These are phyloP conservation scores for Equus przewalskii DNA, from an alignment of 2,113 vertebrate genomes.

Conservation along the genomic window DNA sequence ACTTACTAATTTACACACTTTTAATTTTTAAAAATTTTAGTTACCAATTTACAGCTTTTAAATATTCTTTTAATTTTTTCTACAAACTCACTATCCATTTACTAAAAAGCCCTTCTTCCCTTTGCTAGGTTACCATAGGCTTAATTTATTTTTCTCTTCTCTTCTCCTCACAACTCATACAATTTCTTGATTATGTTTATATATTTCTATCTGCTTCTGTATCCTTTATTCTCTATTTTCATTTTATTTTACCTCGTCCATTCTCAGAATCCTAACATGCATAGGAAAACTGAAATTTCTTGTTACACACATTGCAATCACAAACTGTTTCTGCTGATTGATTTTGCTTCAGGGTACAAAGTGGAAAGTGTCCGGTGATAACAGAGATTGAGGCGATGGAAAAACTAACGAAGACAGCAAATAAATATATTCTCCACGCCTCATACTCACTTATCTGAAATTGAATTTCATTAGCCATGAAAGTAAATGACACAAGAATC, in stretches of 20 bases:
- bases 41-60: neutral
- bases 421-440: neutral
- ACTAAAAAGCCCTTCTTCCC: neutral
- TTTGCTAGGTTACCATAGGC: neutral
- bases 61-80: neutral
- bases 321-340: neutral
- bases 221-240: neutral
- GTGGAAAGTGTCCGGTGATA: neutral
- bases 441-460: neutral
- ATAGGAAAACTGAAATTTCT: neutral
- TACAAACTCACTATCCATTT: neutral
- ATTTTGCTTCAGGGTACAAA: neutral
- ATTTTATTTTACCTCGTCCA: neutral
- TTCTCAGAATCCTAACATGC: neutral
- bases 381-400: neutral
- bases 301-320: accelerated
- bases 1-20: neutral
- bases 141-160: neutral
- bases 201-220: neutral
- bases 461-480: neutral
- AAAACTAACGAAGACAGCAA: neutral
- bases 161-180: neutral
- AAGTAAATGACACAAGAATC: neutral
- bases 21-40: neutral
- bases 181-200: neutral